Evolutionary conservation across 2,888 invertebrate species (phyloP).

Genomic region (Drosophila barbarae): DNA sequence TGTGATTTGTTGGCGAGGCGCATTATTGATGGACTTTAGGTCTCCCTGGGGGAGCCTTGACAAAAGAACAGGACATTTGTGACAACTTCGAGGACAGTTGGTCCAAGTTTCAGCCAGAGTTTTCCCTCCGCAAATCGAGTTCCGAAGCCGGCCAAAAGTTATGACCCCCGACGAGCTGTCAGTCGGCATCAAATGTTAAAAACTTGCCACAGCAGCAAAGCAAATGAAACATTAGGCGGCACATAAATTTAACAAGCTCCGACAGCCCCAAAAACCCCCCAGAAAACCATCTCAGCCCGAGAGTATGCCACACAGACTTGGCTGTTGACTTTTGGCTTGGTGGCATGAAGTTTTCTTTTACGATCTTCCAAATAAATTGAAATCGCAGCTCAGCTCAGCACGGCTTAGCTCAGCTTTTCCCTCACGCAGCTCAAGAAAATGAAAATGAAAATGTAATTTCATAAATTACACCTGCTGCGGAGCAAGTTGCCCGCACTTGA

Average conservation of each 20-base stretch:
- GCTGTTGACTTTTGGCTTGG: conserved; percentile 8
- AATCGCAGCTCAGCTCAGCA: conserved; percentile 45
- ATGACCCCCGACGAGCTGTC: conserved; percentile 44
- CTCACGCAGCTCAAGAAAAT: conserved; percentile 10
- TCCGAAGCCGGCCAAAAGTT: conserved; percentile 18
- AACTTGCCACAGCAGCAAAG: conserved; percentile 8
- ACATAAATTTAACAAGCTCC: conserved; percentile 62
- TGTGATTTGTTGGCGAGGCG: conserved; percentile 36
- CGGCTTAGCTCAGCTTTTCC: conserved; percentile 36
- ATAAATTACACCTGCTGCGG: conserved; percentile 60
- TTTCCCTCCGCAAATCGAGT: conserved; percentile 13
- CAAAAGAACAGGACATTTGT: conserved; percentile 41
- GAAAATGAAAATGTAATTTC: conserved; percentile 59
- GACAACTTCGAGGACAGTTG: conserved; percentile 34
- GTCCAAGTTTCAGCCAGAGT: conserved; percentile 3
- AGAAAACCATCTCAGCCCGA: conserved; percentile 18
- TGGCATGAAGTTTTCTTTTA: conserved; percentile 55
- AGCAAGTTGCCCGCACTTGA: conserved; percentile 21
- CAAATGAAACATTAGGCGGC: conserved; percentile 46
- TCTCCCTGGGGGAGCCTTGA: conserved; percentile 8
- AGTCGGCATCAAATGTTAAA: conserved; percentile 50
- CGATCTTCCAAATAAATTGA: conserved; percentile 64
- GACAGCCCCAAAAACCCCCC: conserved; percentile 24
- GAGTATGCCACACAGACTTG: conserved; percentile 43
- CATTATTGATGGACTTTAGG: conserved; percentile 34